A percentile compares a stretch with the other conserved stretches of the same genome.
These are phyloP conservation scores for Melanotaenia boesemani DNA, from an alignment of 2,797 vertebrate genomes.

Conservation along the genomic window DNA sequence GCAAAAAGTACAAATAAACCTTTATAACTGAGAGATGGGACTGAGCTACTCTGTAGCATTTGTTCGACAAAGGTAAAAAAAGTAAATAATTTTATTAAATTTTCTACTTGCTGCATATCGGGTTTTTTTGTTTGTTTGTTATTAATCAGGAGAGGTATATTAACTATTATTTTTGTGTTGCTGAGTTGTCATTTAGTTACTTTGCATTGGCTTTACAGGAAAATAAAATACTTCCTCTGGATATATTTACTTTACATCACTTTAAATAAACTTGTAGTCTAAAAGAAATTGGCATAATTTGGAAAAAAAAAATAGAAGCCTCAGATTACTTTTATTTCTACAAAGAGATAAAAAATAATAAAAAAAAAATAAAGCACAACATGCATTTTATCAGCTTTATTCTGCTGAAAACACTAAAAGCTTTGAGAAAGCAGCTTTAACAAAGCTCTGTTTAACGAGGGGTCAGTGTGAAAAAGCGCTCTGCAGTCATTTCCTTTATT, in stretches of 20 bases:
- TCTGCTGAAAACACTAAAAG: not conserved
- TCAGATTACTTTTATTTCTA: not conserved
- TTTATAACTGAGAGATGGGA: not conserved
- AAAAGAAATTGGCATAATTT: not conserved
- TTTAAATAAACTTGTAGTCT: not conserved
- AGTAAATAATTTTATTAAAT: conserved; percentile 7
- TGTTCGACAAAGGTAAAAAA: conserved; percentile 52
- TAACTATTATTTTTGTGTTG: conserved; percentile 3
- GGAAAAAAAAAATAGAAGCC: not conserved
- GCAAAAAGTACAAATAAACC: conserved; percentile 16
- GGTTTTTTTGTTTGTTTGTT: not conserved
- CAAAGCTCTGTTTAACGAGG: conserved; percentile 1
- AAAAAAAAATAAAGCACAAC: not conserved
- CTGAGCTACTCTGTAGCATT: not conserved
- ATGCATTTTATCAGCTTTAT: not conserved
- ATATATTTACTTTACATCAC: not conserved
- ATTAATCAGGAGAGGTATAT: too few relatives aligned
- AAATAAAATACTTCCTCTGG: not conserved
- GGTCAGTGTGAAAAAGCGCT: conserved; percentile 63
- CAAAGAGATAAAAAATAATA: too few relatives aligned
- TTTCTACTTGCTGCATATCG: not conserved
- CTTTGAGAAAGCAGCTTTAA: not conserved
- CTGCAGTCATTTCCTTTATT: conserved; percentile 32
- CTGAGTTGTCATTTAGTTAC: conserved; percentile 5
- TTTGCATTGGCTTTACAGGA: conserved; percentile 43